A percentile compares a stretch with the other conserved stretches of the same genome.
Evolutionary conservation across 2,888 invertebrate genomes (phyloP).

Genomic region (Cerceris rybyensis): DNA sequence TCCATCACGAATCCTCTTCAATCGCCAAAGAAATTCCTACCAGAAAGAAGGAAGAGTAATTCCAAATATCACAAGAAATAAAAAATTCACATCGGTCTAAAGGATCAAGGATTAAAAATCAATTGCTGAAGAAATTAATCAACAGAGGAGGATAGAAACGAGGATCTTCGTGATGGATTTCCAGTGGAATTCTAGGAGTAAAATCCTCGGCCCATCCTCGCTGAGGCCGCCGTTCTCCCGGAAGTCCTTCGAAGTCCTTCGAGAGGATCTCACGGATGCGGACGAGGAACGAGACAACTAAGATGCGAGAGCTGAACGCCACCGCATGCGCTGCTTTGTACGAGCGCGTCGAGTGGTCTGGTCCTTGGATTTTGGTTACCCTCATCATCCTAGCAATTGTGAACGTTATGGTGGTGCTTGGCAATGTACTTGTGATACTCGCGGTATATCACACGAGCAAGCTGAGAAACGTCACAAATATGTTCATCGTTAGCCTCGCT

Average conservation of each 20-base stretch:
- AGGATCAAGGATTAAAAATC: conserved; percentile 1
- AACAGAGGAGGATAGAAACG: neutral
- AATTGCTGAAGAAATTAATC: neutral
- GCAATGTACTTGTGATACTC: conserved; percentile 95
- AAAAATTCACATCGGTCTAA: no score
- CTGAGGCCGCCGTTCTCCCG: conserved; percentile 11
- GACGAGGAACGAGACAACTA: conserved; percentile 66
- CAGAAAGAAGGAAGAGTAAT: no score
- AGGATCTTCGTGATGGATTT: conserved; percentile 32
- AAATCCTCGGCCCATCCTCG: neutral
- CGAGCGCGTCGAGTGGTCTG: conserved; percentile 92
- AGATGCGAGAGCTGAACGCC: conserved; percentile 90
- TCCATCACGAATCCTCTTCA: no score
- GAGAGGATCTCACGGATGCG: conserved; percentile 46
- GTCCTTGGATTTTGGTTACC: conserved; percentile 89
- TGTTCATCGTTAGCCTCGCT: conserved; percentile 98
- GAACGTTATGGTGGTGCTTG: conserved; percentile 94
- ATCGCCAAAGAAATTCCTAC: no score
- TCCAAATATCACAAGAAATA: no score
- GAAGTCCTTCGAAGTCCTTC: conserved; percentile 31
- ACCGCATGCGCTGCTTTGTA: conserved; percentile 91
- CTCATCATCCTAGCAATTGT: conserved; percentile 92
- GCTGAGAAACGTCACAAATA: conserved; percentile 96
- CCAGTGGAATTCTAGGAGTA: neutral
- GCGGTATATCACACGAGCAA: conserved; percentile 96